Conservation (phyloP, 2,113 vertebrate genomes). For the Phainopepla nitens region DNA sequence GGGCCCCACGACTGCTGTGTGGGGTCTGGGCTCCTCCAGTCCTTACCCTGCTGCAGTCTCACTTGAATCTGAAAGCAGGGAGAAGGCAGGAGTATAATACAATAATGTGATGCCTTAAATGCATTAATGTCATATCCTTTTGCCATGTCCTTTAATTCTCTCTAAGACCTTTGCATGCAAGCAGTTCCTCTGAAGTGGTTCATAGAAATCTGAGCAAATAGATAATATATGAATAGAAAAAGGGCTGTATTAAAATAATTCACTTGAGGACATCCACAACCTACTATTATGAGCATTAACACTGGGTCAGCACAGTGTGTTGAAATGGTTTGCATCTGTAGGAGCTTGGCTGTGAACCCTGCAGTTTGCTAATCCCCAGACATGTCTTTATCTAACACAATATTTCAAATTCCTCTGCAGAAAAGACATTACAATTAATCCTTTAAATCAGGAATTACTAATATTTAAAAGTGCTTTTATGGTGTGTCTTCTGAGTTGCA, state of each 20-base stretch:
- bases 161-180: not conserved
- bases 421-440: not conserved
- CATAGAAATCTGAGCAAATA: not conserved
- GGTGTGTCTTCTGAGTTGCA: not conserved
- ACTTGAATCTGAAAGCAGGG: rapidly evolving
- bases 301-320: not conserved
- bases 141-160: not conserved
- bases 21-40: not conserved
- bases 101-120: not conserved
- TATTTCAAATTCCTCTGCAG: not conserved
- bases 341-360: not conserved
- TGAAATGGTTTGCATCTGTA: not conserved
- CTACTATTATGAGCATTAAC: not conserved
- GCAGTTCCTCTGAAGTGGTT: not conserved
- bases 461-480: not conserved
- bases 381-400: not conserved
- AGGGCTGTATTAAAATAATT: not conserved
- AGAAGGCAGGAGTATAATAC: not conserved
- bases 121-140: not conserved
- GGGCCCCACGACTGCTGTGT: rapidly evolving
- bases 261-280: not conserved
- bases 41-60: rapidly evolving
- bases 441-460: not conserved
- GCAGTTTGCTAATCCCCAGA: not conserved
- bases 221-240: not conserved